A percentile compares a stretch with the other conserved stretches of the same genome.
These are phyloP conservation scores for Chrysodeixis includens DNA, from an alignment of 2,888 invertebrate species.

Conservation along the genomic window DNA sequence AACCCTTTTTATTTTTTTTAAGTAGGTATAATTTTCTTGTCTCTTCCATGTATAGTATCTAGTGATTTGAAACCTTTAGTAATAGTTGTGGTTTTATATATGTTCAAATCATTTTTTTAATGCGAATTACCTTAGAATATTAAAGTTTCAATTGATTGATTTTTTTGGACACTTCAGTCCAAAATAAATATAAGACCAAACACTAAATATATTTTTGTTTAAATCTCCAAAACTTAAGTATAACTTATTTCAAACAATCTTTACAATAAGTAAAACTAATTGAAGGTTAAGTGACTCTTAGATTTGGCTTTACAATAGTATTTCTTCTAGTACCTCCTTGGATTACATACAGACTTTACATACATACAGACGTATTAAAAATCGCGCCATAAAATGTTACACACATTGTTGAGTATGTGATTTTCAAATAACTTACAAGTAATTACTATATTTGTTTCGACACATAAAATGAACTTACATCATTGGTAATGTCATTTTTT, in stretches of 20 bases:
- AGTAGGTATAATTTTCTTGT: too few relatives aligned
- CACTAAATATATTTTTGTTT: not conserved
- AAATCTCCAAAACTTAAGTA: not conserved
- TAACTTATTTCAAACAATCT: constrained; percentile 15
- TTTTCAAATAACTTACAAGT: constrained; percentile 36
- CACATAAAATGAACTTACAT: constrained; percentile 16
- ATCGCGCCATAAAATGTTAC: constrained; percentile 44
- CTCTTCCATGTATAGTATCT: too few relatives aligned
- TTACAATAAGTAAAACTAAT: constrained; percentile 37
- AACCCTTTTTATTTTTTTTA: too few relatives aligned
- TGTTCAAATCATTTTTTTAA: too few relatives aligned
- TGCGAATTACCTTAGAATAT: too few relatives aligned
- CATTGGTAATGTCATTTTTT: constrained; percentile 8
- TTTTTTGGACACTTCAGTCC: not conserved
- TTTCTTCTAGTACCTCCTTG: constrained; percentile 4
- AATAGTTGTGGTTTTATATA: too few relatives aligned
- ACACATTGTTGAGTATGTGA: constrained; percentile 38
- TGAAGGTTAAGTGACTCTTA: constrained; percentile 44
- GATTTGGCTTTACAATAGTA: constrained; percentile 17
- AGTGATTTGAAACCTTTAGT: too few relatives aligned
- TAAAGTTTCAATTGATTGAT: too few relatives aligned
- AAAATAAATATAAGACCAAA: not conserved
- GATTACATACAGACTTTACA: not conserved
- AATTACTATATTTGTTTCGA: constrained; percentile 43
- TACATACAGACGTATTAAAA: constrained; percentile 30